Evolutionary conservation across 2,113 vertebrate genomes (phyloP).

Genomic region (Orcinus orca): DNA sequence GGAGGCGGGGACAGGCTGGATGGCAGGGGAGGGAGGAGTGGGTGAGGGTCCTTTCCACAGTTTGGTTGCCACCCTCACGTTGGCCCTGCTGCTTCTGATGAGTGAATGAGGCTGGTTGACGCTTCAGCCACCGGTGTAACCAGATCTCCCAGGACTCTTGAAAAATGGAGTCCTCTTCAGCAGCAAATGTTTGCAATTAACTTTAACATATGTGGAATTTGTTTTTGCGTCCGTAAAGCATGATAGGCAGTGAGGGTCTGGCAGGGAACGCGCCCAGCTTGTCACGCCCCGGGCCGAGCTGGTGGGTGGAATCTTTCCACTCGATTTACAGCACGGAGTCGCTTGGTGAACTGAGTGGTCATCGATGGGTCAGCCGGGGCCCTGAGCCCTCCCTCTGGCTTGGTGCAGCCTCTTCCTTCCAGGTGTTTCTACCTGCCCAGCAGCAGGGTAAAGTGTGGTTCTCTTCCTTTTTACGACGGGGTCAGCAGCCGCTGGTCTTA

Average conservation of each 20-base stretch:
- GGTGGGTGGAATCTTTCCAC: neutral
- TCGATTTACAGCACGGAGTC: neutral
- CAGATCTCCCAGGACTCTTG: conserved; percentile 67
- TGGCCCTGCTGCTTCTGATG: neutral
- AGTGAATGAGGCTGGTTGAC: neutral
- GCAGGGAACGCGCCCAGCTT: conserved; percentile 49
- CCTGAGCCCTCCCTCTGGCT: neutral
- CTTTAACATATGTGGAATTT: conserved; percentile 73
- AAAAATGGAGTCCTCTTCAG: conserved; percentile 69
- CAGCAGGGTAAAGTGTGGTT: neutral
- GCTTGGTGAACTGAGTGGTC: neutral
- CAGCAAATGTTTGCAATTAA: conserved; percentile 80
- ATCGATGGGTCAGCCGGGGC: neutral
- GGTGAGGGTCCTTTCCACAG: neutral
- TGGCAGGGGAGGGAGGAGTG: neutral
- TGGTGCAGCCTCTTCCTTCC: neutral
- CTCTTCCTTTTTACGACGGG: too few relatives aligned
- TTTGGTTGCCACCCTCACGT: neutral
- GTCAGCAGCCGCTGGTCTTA: neutral
- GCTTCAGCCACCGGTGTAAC: conserved; percentile 44
- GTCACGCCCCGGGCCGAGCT: conserved; percentile 13
- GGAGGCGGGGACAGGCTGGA: neutral
- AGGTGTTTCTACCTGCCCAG: neutral
- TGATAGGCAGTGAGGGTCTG: conserved; percentile 67
- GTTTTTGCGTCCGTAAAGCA: conserved; percentile 56